Base-by-base conservation (phyloP, 2,888 invertebrate species). In the Cyclophora punctaria region DNA sequence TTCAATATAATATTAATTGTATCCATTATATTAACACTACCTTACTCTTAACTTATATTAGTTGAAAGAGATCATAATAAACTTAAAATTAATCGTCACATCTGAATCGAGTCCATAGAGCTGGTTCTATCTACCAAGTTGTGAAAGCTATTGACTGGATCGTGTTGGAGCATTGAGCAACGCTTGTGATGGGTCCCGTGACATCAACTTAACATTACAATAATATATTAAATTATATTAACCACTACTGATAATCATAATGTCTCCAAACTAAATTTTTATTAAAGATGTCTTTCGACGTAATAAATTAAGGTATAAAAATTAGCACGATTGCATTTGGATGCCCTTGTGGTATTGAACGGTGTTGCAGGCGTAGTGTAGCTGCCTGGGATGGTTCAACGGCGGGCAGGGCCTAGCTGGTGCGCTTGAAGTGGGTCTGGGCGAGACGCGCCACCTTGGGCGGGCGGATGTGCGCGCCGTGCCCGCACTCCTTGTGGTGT, bases 1-100 rank as follows among this genome's bases (percentile, higher is more conserved):
- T 5, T 37, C 37, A 37, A 37, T 37, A 37, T 37, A 5, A 37
- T 37, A 37, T 48, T 53, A 57, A 44, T 42, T 46, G 53, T 48
- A 60, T 56, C 55, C 53, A 56, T 57, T 44, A 54, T 53, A 56
- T 49, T 55, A 56, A 45, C 48, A 48, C 53, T 61, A 69, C 56
- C 52, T 67, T 78, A 77, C 69, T 66, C 67, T 71, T 82, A 82
- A 74, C 77, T 77, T 78, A 78, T 76, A 78, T 76, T 78, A 83
- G 73, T 73, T 78, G 83, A 85, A 87, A 84, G 88, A 88, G 88
- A 88, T 88, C 88, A 88, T 87, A 84, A 84, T 82, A 80, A 78
- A 82, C 86, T 87, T 88, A 88, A 65, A 83, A 76, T 71, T 80
- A 82, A 78, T 78, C 79, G 83, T 83, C 83, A 81, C 80, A 76